Conservation (phyloP, 2,797 vertebrate genomes). For the Chelmon rostratus region DNA sequence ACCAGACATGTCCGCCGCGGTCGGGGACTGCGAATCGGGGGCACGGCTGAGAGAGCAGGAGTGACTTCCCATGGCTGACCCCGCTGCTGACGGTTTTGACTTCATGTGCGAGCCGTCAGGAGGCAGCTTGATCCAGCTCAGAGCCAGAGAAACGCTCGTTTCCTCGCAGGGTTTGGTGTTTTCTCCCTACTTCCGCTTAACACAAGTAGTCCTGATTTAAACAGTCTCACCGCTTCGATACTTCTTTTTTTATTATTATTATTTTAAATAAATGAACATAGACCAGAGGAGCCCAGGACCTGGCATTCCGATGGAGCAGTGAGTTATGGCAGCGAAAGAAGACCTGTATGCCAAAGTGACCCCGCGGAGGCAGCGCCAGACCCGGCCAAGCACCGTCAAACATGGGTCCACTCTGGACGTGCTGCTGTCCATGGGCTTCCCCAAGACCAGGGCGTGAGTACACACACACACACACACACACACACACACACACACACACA, state of each 20-base stretch:
- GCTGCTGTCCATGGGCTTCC: conserved; percentile 96
- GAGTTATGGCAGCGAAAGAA: conserved; percentile 93
- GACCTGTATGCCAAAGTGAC: conserved; percentile 95
- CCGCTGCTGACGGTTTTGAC: conserved; percentile 67
- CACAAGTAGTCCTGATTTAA: conserved; percentile 49
- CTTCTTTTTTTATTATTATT: neutral
- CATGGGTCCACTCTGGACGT: conserved; percentile 94
- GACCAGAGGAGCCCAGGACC: conserved; percentile 54
- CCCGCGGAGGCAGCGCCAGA: conserved; percentile 92
- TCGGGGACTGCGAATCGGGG: conserved; percentile 46
- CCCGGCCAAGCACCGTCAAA: conserved; percentile 90
- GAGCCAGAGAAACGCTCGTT: conserved; percentile 61
- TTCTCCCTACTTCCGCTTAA: conserved; percentile 61
- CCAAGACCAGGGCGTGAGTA: conserved; percentile 96
- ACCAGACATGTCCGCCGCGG: conserved; percentile 48
- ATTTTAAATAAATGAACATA: conserved; percentile 52
- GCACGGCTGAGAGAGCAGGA: conserved; percentile 61
- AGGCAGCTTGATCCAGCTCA: conserved; percentile 67
- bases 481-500: conserved; percentile 17
- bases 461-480: conserved; percentile 33
- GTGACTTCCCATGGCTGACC: conserved; percentile 80
- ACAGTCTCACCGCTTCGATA: conserved; percentile 30
- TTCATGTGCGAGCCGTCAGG: conserved; percentile 68
- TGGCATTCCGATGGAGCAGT: conserved; percentile 80
- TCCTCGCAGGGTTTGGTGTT: conserved; percentile 52